Conservation (phyloP, 2,888 invertebrate species). For the Nesidiocoris tenuis region DNA sequence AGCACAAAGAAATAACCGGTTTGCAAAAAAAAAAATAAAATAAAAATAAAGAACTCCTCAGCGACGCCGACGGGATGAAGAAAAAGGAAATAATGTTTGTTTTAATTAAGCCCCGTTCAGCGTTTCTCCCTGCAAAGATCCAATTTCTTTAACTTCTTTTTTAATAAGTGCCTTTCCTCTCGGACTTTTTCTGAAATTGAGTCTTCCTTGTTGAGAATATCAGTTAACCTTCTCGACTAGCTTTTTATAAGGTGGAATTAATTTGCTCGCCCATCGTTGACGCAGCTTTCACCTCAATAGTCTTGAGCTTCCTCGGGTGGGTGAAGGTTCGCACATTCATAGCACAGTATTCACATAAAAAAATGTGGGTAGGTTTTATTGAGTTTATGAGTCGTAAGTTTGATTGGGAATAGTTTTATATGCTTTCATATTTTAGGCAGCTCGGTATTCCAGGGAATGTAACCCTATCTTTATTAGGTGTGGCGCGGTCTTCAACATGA, state of each 20-base stretch:
- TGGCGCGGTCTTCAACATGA: background rate
- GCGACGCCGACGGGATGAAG: background rate
- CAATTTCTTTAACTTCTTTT: background rate
- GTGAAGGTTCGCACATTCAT: too few species aligned
- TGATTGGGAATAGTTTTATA: too few species aligned
- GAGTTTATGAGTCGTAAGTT: too few species aligned
- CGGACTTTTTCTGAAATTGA: background rate
- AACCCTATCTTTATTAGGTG: too few species aligned
- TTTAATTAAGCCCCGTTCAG: constrained; percentile 3
- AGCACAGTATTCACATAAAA: too few species aligned
- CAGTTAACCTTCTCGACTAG: background rate
- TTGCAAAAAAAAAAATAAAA: background rate
- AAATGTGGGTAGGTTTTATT: too few species aligned
- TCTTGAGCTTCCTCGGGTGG: too few species aligned
- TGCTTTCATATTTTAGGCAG: too few species aligned
- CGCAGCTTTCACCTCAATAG: too few species aligned
- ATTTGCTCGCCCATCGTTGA: background rate
- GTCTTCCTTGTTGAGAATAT: background rate
- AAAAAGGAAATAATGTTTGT: constrained; percentile 13
- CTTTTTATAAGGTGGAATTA: background rate
- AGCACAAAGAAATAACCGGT: background rate
- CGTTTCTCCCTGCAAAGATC: background rate
- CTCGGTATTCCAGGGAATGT: background rate
- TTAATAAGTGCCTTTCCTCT: background rate
- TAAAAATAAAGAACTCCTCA: background rate